These are phyloP conservation scores for Hylaeus volcanicus DNA, from an alignment of 1,140 invertebrate species.

Conservation along the genomic window DNA sequence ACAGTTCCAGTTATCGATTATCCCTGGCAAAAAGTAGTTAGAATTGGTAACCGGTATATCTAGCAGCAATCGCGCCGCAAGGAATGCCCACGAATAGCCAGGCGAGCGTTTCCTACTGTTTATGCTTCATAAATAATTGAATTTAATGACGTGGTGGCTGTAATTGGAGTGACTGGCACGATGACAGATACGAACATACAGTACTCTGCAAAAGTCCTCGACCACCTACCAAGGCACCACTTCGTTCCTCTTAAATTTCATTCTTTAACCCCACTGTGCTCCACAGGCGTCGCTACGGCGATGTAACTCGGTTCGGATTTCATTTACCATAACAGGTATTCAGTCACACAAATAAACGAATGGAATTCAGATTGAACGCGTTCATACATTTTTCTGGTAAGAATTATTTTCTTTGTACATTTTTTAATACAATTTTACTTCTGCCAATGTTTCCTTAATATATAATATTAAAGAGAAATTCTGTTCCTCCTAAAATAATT, in stretches of 20 bases:
- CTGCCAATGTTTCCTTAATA: too few relatives aligned
- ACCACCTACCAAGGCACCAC: conserved; percentile 3
- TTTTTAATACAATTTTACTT: too few relatives aligned
- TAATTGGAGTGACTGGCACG: conserved; percentile 29
- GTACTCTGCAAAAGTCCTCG: conserved; percentile 1
- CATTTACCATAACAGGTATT: too few relatives aligned
- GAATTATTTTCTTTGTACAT: too few relatives aligned
- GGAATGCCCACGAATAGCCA: conserved; percentile 21
- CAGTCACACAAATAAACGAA: too few relatives aligned
- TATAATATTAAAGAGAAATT: too few relatives aligned
- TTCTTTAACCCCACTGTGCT: not conserved
- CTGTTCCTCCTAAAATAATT: too few relatives aligned
- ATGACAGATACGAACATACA: conserved; percentile 4
- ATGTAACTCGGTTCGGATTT: too few relatives aligned
- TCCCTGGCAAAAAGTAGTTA: conserved; percentile 14
- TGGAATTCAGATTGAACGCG: too few relatives aligned
- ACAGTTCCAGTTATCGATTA: conserved; percentile 40
- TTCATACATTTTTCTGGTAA: too few relatives aligned
- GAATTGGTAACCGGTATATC: conserved; percentile 30
- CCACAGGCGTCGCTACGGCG: too few relatives aligned
- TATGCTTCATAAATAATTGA: conserved; percentile 41
- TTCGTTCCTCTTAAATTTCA: not conserved
- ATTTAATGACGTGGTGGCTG: conserved; percentile 31
- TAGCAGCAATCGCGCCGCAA: conserved; percentile 23
- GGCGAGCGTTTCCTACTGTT: conserved; percentile 29